Percentiles rank a stretch among this genome's conserved stretches.
Evolutionary conservation across 2,113 vertebrate genomes (phyloP).

Genomic region (Microcebus griseorufus): DNA sequence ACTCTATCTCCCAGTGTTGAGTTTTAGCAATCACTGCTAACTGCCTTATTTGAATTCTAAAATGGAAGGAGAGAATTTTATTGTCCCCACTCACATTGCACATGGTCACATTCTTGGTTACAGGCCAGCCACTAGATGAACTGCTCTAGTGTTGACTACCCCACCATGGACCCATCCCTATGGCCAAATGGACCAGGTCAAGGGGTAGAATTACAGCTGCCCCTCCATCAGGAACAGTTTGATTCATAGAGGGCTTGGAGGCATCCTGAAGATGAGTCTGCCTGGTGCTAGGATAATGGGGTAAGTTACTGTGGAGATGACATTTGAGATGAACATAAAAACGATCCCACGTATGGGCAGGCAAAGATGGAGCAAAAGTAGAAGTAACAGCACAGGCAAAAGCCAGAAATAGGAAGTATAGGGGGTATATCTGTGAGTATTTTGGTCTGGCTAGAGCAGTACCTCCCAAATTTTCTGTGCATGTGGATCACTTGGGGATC

Average conservation of each 20-base stretch:
- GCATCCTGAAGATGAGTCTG: neutral
- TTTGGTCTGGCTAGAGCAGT: neutral
- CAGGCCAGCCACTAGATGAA: neutral
- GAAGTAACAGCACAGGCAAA: neutral
- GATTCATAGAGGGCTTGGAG: neutral
- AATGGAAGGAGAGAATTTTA: neutral
- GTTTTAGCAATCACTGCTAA: neutral
- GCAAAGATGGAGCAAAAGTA: neutral
- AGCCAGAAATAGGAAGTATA: neutral
- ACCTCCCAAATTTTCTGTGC: neutral
- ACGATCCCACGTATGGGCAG: neutral
- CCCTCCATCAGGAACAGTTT: neutral
- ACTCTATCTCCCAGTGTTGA: neutral
- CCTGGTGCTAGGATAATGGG: neutral
- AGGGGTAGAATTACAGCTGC: neutral
- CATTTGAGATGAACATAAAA: neutral
- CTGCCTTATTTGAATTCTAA: constrained; percentile 9
- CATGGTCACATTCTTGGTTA: neutral
- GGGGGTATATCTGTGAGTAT: neutral
- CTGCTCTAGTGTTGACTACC: neutral
- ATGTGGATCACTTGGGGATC: neutral
- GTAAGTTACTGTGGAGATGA: neutral
- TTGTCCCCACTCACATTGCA: neutral
- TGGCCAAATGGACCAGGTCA: neutral
- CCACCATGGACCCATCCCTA: neutral